phyloP scores from a whole-genome alignment of 1,140 invertebrate genomes.

The Leptoteleia sp. region DNA sequence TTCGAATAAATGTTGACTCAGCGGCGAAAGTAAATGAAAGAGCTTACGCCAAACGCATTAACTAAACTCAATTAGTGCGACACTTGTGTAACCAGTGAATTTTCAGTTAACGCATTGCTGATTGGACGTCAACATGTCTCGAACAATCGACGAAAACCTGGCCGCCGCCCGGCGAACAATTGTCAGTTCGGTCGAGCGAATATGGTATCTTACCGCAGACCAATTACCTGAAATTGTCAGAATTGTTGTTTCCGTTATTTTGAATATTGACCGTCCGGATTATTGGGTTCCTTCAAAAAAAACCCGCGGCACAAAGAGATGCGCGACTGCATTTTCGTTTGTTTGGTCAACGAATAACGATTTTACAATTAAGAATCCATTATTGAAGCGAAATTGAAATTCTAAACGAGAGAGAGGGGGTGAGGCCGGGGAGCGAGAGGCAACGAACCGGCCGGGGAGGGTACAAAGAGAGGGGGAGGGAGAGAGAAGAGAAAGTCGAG shows the following conservation, averaged over 20 bases:
- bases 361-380: constrained; percentile 61
- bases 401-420: constrained; percentile 1
- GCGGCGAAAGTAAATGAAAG: constrained; percentile 59
- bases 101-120: constrained; percentile 63
- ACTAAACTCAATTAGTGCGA: constrained; percentile 61
- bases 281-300: constrained; percentile 44
- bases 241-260: constrained; percentile 59
- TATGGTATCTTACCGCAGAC: constrained; percentile 60
- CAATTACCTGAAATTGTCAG: constrained; percentile 58
- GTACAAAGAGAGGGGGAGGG: not conserved
- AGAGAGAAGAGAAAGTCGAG: too few relatives aligned
- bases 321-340: constrained; percentile 25
- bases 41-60: constrained; percentile 57
- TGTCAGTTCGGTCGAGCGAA: constrained; percentile 32
- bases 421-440: too few relatives aligned
- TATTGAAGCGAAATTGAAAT: constrained; percentile 49
- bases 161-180: constrained; percentile 27
- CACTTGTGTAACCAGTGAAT: constrained; percentile 62
- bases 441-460: too few relatives aligned
- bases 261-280: constrained; percentile 54
- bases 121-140: constrained; percentile 63
- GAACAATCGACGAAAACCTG: constrained; percentile 53
- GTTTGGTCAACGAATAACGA: constrained; percentile 55
- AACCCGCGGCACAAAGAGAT: constrained; percentile 38
- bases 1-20: constrained; percentile 62